Base-by-base conservation (phyloP, 2,797 vertebrate species). In the Rhinatrema bivittatum region DNA sequence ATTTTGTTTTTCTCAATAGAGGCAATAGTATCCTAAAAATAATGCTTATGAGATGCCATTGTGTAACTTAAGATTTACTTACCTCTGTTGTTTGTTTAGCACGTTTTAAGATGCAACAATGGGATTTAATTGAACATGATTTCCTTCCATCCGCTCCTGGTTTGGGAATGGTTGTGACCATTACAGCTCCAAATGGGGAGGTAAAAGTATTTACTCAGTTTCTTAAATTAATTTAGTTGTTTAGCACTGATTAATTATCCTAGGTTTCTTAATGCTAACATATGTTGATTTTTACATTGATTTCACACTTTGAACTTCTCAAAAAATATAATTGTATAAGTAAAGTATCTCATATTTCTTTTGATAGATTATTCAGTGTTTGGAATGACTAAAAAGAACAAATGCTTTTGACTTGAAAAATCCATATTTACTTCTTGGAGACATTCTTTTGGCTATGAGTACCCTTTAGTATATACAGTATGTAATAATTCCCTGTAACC, bases 41-140 rank as follows among this genome's bases (percentile, higher is more conserved):
- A n/a, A n/a, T n/a, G n/a, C n/a, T n/a, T n/a, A n/a, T n/a, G n/a
- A n/a, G n/a, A n/a, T n/a, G n/a, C 7, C 10, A 13, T 20, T 7
- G 39, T 44, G 31, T 34, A 29, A 49, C 44, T 36, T 53, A 21
- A 16, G 11, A 35, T 37, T 18, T 33, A 25, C 15, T n/a, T n/a
- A n/a, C n/a, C n/a, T 24, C 7, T 29, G 9, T 42, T 33, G 17
- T 42, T 55, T 54, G 43, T 39, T 52, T 42, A 98, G 93, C 86
- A 3, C 63, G 71, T 50, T 93, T 94, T 68, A 76, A 90, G 67
- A 42, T 91, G 36, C 85, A 95, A 64, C 76, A 77, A 2, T 96
- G 89, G 92, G 70, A 92, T 56, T 5, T 46, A 7, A 68, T 45
- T 9, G 39, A 16, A 4, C 33, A 54, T 2, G 68, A 47, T 1